These are phyloP conservation scores for Drosophila busckii DNA, from an alignment of 1,140 invertebrate genomes.

Conservation along the genomic window DNA sequence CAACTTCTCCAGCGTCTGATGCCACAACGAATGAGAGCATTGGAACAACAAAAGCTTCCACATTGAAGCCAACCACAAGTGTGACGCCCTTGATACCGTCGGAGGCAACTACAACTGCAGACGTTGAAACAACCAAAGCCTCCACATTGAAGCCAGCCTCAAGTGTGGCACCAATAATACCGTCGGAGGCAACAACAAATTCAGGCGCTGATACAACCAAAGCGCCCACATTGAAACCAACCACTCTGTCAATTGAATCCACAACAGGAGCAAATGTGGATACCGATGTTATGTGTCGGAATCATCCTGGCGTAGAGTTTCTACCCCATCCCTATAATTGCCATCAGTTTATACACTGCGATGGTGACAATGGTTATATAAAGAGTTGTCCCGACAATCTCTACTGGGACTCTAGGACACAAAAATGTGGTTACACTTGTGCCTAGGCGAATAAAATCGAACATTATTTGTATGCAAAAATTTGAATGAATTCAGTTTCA, in stretches of 20 bases:
- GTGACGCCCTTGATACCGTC: too few relatives aligned
- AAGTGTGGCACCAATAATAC: too few relatives aligned
- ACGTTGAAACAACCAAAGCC: too few relatives aligned
- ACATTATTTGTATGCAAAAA: background rate
- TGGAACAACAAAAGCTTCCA: background rate
- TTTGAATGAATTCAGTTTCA: slow-evolving; percentile 2
- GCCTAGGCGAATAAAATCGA: slow-evolving; percentile 20
- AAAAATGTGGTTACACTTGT: slow-evolving; percentile 30
- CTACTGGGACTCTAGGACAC: slow-evolving; percentile 32
- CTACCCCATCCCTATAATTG: slow-evolving; percentile 55
- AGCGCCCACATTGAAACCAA: background rate
- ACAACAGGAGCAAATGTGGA: slow-evolving; percentile 18
- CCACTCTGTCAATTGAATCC: background rate
- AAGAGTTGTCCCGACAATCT: slow-evolving; percentile 29
- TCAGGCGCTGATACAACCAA: background rate
- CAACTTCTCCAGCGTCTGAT: slow-evolving; percentile 1
- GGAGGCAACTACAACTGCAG: too few relatives aligned
- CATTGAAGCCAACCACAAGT: background rate
- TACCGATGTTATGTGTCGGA: slow-evolving; percentile 22
- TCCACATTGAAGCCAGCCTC: too few relatives aligned
- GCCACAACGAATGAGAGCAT: background rate
- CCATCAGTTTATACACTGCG: slow-evolving; percentile 47
- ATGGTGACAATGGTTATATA: slow-evolving; percentile 10
- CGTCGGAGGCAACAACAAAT: too few relatives aligned
- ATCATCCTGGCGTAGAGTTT: slow-evolving; percentile 29